Conservation (phyloP, 1,140 invertebrate species). For the Polypedilum vanderplanki region DNA sequence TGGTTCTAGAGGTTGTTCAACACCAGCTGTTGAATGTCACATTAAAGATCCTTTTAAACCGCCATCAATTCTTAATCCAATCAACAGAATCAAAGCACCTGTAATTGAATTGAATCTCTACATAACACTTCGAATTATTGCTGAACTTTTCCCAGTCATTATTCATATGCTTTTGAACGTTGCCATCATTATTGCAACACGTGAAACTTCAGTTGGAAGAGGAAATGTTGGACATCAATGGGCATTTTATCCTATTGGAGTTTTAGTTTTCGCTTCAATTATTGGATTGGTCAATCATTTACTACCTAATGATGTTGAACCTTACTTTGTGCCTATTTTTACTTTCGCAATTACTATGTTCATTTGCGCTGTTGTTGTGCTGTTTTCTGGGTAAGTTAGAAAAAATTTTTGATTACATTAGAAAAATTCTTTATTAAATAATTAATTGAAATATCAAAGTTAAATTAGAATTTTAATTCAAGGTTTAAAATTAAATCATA, state of each 20-base stretch:
- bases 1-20: constrained; percentile 44
- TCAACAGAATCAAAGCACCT: constrained; percentile 55
- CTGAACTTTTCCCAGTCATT: constrained; percentile 68
- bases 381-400: constrained; percentile 50
- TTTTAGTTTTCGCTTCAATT: constrained; percentile 62
- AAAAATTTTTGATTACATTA: too few species aligned
- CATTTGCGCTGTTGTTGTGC: constrained; percentile 55
- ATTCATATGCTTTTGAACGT: constrained; percentile 63
- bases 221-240: constrained; percentile 75
- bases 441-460: too few species aligned
- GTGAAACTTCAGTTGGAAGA: constrained; percentile 67
- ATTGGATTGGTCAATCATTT: constrained; percentile 48
- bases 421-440: too few species aligned
- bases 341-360: constrained; percentile 55
- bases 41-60: constrained; percentile 59
- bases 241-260: constrained; percentile 64
- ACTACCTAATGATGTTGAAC: constrained; percentile 33
- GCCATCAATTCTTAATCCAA: constrained; percentile 55
- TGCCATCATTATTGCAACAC: constrained; percentile 69
- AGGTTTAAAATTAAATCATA: too few species aligned
- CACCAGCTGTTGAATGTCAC: constrained; percentile 58
- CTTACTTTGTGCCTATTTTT: constrained; percentile 46
- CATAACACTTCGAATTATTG: constrained; percentile 58
- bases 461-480: too few species aligned
- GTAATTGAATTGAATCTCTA: constrained; percentile 59